Conservation (phyloP, 2,113 vertebrate species). For the Alosa alosa region DNA sequence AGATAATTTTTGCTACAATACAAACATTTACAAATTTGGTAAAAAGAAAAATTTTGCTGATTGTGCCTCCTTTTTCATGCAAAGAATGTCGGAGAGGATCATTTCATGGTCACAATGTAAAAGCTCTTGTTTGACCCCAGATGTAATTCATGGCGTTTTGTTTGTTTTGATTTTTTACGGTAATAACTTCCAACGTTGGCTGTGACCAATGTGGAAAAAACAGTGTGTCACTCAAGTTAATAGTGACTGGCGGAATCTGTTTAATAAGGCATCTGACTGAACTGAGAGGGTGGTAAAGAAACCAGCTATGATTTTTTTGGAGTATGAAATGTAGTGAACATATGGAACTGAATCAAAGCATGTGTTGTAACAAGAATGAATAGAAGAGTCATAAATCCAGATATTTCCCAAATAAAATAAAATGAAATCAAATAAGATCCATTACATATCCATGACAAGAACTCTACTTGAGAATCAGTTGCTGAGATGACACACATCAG, state of each 20-base stretch:
- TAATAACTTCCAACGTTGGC: constrained; percentile 33
- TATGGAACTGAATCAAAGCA: constrained; percentile 51
- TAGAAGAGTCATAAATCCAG: constrained; percentile 53
- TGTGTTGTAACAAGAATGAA: constrained; percentile 42
- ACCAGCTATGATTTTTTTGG: constrained; percentile 45
- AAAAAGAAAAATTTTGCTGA: constrained; percentile 46
- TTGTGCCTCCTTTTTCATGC: constrained; percentile 69
- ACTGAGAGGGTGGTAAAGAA: constrained; percentile 48
- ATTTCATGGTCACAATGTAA: constrained; percentile 46
- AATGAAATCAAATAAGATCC: constrained; percentile 42
- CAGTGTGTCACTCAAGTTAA: constrained; percentile 47
- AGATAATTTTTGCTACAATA: constrained; percentile 67
- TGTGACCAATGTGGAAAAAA: constrained; percentile 50
- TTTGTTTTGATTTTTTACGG: constrained; percentile 37
- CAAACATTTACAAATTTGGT: constrained; percentile 74
- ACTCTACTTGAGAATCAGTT: constrained; percentile 35
- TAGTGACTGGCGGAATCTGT: constrained; percentile 52
- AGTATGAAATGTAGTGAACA: constrained; percentile 62
- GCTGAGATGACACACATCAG: constrained; percentile 44
- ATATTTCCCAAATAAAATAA: constrained; percentile 56
- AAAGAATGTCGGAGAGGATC: constrained; percentile 60
- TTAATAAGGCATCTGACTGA: constrained; percentile 70
- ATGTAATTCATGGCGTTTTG: constrained; percentile 14
- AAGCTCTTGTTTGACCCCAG: constrained; percentile 45
- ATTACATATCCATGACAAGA: constrained; percentile 58